phyloP scores from a whole-genome alignment of 1,140 invertebrate genomes.

The Drosophila nigromelanica region DNA sequence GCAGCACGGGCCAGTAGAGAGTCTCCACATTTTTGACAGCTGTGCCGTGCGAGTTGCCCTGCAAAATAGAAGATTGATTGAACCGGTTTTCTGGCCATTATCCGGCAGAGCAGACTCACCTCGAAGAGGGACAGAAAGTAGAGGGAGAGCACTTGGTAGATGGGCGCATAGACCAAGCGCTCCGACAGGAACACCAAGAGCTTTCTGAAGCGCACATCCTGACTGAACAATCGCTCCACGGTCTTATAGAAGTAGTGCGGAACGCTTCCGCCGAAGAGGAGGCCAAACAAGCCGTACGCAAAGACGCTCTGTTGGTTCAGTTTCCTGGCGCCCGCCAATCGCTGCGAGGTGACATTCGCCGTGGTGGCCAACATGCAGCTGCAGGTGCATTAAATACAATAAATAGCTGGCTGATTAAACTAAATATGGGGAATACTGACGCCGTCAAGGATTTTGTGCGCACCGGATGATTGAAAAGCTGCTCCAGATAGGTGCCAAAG shows the following conservation, averaged over 20 bases:
- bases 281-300: slow-evolving; percentile 89
- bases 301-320: slow-evolving; percentile 87
- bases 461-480: slow-evolving; percentile 88
- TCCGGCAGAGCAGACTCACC: slow-evolving; percentile 65
- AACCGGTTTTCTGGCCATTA: background rate
- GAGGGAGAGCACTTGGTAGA: slow-evolving; percentile 88
- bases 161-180: slow-evolving; percentile 88
- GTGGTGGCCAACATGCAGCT: slow-evolving; percentile 87
- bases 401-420: background rate
- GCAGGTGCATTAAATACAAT: slow-evolving; percentile 50
- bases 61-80: slow-evolving; percentile 14
- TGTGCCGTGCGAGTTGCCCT: slow-evolving; percentile 87
- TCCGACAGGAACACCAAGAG: slow-evolving; percentile 86
- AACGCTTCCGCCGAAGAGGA: slow-evolving; percentile 89
- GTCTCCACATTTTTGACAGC: slow-evolving; percentile 86
- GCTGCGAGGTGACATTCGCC: slow-evolving; percentile 88
- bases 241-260: slow-evolving; percentile 89
- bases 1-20: slow-evolving; percentile 87
- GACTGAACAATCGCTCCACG: slow-evolving; percentile 84
- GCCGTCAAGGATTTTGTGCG: slow-evolving; percentile 90
- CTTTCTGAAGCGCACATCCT: slow-evolving; percentile 70
- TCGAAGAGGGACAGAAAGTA: slow-evolving; percentile 89
- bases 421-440: slow-evolving; percentile 84
- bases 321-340: slow-evolving; percentile 86
- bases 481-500: slow-evolving; percentile 87